Evolutionary conservation across 1,140 invertebrate genomes (phyloP).

Genomic region (Protaetia brevitarsis): DNA sequence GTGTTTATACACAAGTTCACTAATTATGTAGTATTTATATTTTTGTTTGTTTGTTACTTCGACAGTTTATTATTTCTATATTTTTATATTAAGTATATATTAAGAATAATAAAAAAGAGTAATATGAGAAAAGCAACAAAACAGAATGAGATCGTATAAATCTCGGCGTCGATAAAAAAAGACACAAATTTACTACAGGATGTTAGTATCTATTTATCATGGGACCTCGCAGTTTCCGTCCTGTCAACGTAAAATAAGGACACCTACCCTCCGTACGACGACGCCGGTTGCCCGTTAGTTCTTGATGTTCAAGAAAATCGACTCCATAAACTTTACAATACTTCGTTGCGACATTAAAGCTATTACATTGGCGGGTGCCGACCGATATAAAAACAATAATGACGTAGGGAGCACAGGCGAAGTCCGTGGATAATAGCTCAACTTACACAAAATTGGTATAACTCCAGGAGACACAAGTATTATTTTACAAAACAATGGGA

Average conservation of each 20-base stretch:
- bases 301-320: constrained; percentile 5
- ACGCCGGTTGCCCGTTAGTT: neutral
- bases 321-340: constrained; percentile 14
- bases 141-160: neutral
- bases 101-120: too few species aligned
- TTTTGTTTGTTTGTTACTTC: too few species aligned
- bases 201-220: neutral
- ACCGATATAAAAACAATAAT: constrained; percentile 15
- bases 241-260: neutral
- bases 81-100: too few species aligned
- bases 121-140: neutral
- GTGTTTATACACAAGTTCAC: too few species aligned
- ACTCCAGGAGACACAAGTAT: neutral
- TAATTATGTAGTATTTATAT: too few species aligned
- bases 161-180: neutral
- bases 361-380: neutral
- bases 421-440: neutral
- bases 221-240: neutral
- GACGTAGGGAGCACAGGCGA: neutral
- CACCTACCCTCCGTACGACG: neutral
- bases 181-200: neutral
- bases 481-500: neutral
- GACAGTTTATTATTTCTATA: too few species aligned
- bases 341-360: constrained; percentile 10
- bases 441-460: neutral